Evolutionary conservation across 1,140 invertebrate genomes (phyloP), one percentile per base, ranked within the genome.

Genomic region (Atta colombica): DNA sequence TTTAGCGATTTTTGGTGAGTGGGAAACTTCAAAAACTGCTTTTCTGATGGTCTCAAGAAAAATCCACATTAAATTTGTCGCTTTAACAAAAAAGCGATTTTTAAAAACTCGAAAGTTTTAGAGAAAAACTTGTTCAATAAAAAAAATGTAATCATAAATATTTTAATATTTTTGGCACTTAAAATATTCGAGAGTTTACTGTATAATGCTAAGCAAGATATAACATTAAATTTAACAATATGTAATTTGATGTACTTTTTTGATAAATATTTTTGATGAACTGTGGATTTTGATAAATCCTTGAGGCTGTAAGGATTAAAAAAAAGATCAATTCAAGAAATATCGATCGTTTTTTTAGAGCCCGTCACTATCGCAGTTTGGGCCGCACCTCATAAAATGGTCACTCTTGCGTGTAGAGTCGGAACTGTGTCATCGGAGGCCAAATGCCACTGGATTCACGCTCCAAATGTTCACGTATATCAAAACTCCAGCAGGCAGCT

Each of bases 371-470:
- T 95, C 16, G 92, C 92, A 55, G 60, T 95, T 49, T 95, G 94
- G 94, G 91, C 93, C 51, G 78, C 92, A 58, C 93, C 93, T 45
- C 93, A 95, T 92, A 93, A 95, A 72, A 93, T 92, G 86, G 93
- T 95, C 16, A 95, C 92, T 77, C 87, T 95, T 53, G 94, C 94
- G 18, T 95, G 95, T 72, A 94, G 92, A 84, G 87, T 94, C 63
- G 91, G 92, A 80, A 77, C 84, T 21, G 77, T 91, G 45, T 68
- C 90, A 16, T 75, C 88, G 7, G 78, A 94, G 55, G 89, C 92
- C 14, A 89, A 92, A 45, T 95, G 95, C 45, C 92, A 93, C 5
- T 95, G 95, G 95, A 90, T 91, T 7, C 94, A 95, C 69, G 86
- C 87, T 4, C 81, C 89, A 18, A 90, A 94, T 49, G 71, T 93